Evolutionary conservation across 64 coral and sea anemone genomes (phyloP), one percentile per base, ranked within the genome.

Genomic region (Exaiptasia diaphana): DNA sequence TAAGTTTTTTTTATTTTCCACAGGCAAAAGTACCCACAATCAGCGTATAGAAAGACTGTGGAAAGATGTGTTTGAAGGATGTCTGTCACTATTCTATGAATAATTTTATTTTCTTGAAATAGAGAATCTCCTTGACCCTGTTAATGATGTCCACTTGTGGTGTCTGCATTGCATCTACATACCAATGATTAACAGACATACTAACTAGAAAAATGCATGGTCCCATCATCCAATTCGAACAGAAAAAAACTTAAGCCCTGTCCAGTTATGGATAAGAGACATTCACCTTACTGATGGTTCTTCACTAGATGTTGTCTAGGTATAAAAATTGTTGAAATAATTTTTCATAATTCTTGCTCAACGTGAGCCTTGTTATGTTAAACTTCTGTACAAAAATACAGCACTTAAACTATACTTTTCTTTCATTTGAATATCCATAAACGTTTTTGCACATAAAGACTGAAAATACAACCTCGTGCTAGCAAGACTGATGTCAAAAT

Each of bases 171-270:
- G 76, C 36, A 77, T 75, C 10, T 90, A 90, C 22, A 67, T 74
- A 71, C 34, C 42, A 20, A 90, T 80, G 10, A 77, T 88, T 14
- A 79, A 87, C 31, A 88, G 25, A 3, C 50, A 79, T 69, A 65
- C 42, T 50, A 78, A 50, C 30, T 88, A 75, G 85, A 88, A 59
- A 38, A 76, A 88, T 69, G 74, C 85, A 26, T 88, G 74, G 85
- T 39, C 67, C 15, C 85, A 88, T 40, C 85, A 88, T 61, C 85
- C 74, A 11, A 28, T 88, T 33, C 50, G 74, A n/a, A 78, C 73
- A 40, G 73, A 74, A 43, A 71, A 40, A 9, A 85, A 74, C 21
- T n/a, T 5, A 22, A 78, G n/a, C 11, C 84, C 84, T 22, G 78
- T 87, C 31, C 84, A 87, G 58, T 28, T 87, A 5, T 87, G 77